Percentiles rank a stretch among this genome's conserved stretches.
Conservation (phyloP, 2,113 vertebrate genomes). For the Junco hyemalis region DNA sequence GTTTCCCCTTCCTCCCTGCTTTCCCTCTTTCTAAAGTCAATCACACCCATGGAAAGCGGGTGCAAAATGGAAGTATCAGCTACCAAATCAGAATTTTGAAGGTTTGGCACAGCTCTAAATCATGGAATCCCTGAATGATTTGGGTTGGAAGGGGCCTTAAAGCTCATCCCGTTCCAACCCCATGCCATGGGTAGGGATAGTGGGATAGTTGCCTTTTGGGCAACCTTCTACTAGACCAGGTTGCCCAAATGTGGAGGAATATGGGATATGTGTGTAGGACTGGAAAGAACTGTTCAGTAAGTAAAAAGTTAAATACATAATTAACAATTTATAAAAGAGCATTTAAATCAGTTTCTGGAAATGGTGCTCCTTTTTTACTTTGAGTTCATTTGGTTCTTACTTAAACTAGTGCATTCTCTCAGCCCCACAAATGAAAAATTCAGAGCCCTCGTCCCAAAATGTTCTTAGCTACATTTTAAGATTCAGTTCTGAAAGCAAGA, state of each 20-base stretch:
- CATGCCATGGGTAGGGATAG: background rate
- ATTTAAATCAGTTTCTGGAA: background rate
- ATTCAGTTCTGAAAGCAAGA: background rate
- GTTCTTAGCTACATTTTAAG: background rate
- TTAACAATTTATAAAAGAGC: background rate
- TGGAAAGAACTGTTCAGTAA: background rate
- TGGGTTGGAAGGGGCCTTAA: background rate
- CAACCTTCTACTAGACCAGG: background rate
- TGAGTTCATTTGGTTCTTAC: background rate
- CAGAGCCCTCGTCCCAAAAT: background rate
- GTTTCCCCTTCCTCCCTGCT: background rate
- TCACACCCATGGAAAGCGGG: background rate
- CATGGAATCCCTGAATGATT: background rate
- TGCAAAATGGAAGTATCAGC: background rate
- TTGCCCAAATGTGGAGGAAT: background rate
- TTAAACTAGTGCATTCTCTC: background rate
- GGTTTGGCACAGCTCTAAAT: background rate
- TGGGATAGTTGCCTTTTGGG: too few relatives aligned
- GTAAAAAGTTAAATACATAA: background rate
- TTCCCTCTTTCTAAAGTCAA: background rate
- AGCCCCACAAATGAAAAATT: background rate
- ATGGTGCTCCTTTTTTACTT: background rate
- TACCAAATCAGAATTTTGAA: background rate
- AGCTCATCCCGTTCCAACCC: background rate
- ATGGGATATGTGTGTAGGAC: background rate